Evolutionary conservation across 2,888 invertebrate genomes (phyloP).

Genomic region (Tyria jacobaeae): DNA sequence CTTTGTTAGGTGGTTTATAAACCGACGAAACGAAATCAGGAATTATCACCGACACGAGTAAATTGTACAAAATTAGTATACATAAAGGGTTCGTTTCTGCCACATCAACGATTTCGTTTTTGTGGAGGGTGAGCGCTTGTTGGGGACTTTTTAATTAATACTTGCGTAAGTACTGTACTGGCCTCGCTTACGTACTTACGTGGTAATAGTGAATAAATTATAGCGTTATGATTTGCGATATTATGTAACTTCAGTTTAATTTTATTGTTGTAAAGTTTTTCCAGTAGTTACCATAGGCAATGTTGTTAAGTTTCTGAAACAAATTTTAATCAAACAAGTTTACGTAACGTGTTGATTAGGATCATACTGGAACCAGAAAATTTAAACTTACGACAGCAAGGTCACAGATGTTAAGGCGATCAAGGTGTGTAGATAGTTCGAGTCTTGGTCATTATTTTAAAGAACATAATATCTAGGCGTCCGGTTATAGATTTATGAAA

Average conservation of each 20-base stretch:
- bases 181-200: neutral
- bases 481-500: too few relatives aligned
- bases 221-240: too few relatives aligned
- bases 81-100: neutral
- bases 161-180: neutral
- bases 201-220: neutral
- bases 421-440: too few relatives aligned
- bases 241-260: neutral
- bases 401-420: too few relatives aligned
- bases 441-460: too few relatives aligned
- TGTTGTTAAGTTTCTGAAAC: neutral
- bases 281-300: neutral
- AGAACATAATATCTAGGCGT: too few relatives aligned
- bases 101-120: conserved; percentile 1
- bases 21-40: too few relatives aligned
- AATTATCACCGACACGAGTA: too few relatives aligned
- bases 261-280: neutral
- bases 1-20: too few relatives aligned
- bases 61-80: conserved; percentile 5
- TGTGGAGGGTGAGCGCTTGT: neutral
- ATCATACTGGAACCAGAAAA: neutral
- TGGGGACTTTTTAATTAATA: conserved; percentile 7
- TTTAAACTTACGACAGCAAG: neutral
- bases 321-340: neutral
- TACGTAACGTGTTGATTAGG: neutral